Conservation (phyloP, 2,113 vertebrate genomes). For the Aplodontia rufa region DNA sequence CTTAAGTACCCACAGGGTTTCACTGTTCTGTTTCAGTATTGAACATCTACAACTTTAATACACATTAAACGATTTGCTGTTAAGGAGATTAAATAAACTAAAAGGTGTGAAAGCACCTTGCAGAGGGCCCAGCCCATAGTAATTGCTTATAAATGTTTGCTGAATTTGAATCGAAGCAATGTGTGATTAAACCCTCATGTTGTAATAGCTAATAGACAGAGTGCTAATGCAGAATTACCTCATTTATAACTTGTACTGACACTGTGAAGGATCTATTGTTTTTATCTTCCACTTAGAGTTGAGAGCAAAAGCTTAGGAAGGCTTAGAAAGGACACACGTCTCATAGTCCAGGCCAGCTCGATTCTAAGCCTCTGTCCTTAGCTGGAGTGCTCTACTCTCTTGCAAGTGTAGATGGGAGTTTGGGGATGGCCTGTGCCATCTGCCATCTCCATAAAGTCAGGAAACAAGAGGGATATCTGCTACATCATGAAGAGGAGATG, state of each 20-base stretch:
- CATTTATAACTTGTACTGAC: not conserved
- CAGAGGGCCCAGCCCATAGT: not conserved
- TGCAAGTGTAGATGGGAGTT: not conserved
- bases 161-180: conserved; percentile 7
- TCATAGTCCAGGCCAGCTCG: not conserved
- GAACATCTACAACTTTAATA: not conserved
- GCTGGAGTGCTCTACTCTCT: not conserved
- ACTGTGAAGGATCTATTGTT: not conserved
- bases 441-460: not conserved
- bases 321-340: not conserved
- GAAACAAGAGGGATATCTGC: not conserved
- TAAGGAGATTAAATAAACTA: not conserved
- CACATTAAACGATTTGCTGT: not conserved
- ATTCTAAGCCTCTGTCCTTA: not conserved
- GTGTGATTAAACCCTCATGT: not conserved
- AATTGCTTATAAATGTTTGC: not conserved
- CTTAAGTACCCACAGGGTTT: not conserved
- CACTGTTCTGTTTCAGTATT: not conserved
- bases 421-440: not conserved
- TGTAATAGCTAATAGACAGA: not conserved
- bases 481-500: not conserved
- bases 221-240: not conserved
- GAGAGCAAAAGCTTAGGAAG: not conserved
- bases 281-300: not conserved
- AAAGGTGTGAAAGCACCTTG: not conserved